phyloP scores from a whole-genome alignment of 1,140 invertebrate species.

The Drosophila aff. region DNA sequence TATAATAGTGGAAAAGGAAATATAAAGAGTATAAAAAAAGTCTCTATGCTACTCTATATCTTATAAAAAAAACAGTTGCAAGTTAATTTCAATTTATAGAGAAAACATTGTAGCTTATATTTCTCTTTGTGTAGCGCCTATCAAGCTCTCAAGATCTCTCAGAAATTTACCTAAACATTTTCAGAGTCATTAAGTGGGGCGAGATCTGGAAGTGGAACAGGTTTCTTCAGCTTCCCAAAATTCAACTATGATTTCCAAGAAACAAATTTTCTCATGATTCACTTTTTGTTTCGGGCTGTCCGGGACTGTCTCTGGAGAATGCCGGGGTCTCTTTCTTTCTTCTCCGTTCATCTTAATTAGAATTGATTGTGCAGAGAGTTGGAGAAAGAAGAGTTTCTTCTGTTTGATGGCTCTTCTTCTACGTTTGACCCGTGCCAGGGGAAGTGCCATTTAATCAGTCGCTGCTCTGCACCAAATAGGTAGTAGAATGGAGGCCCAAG shows the following conservation, averaged over 20 bases:
- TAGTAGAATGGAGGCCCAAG: conserved; percentile 4
- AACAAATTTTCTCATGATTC: conserved; percentile 76
- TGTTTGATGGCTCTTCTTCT: conserved; percentile 25
- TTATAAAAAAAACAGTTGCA: background rate
- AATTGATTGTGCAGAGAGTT: conserved; percentile 63
- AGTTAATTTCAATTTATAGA: background rate
- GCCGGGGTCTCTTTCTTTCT: conserved; percentile 17
- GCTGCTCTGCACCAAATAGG: conserved; percentile 27
- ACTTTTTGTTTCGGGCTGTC: conserved; percentile 26
- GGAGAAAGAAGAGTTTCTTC: conserved; percentile 31
- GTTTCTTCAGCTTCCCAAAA: conserved; percentile 66
- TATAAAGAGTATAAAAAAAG: too few species aligned
- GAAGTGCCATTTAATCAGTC: conserved; percentile 76
- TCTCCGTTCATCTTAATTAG: conserved; percentile 55
- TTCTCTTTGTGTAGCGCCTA: conserved; percentile 50
- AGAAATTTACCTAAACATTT: conserved; percentile 50
- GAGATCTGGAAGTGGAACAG: conserved; percentile 48
- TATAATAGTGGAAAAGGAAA: background rate
- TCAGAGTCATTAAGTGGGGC: conserved; percentile 59
- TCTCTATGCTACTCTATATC: too few species aligned
- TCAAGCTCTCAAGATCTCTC: conserved; percentile 57
- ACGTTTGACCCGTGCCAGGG: conserved; percentile 58
- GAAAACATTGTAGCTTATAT: background rate
- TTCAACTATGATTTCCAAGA: conserved; percentile 72
- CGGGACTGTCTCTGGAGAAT: conserved; percentile 1